These are phyloP conservation scores for Zophobas morio DNA, from an alignment of 1,140 invertebrate genomes.

Conservation along the genomic window DNA sequence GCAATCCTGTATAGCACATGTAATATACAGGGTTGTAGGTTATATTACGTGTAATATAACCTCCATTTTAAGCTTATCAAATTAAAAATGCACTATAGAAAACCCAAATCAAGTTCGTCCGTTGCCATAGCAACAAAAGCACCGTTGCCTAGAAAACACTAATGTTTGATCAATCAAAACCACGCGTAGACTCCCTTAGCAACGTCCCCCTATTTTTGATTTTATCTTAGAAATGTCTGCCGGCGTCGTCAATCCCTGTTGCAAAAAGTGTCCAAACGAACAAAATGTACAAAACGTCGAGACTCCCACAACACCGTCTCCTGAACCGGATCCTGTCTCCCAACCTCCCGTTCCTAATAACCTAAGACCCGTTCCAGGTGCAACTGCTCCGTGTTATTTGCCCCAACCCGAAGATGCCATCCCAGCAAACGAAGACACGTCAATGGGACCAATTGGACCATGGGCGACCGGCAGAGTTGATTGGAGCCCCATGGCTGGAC, in stretches of 20 bases:
- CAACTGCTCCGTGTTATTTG: slow-evolving; percentile 67
- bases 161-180: background rate
- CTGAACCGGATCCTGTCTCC: slow-evolving; percentile 22
- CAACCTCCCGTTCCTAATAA: slow-evolving; percentile 53
- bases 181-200: slow-evolving; percentile 1
- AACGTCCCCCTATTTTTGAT: background rate
- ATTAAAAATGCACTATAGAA: no score
- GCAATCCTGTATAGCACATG: no score
- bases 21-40: no score
- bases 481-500: slow-evolving; percentile 76
- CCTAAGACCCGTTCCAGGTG: slow-evolving; percentile 42
- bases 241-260: slow-evolving; percentile 5
- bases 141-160: no score
- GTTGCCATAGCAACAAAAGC: no score
- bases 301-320: background rate
- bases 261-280: slow-evolving; percentile 19
- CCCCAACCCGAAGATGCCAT: slow-evolving; percentile 71
- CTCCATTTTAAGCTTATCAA: no score
- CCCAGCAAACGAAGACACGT: slow-evolving; percentile 59
- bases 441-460: slow-evolving; percentile 73
- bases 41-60: no score
- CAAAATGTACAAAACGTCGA: background rate
- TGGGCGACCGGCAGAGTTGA: slow-evolving; percentile 80
- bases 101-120: no score
- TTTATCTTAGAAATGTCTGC: slow-evolving; percentile 14